A percentile compares a stretch with the other conserved stretches of the same genome.
Conservation (phyloP, 1,140 invertebrate species). For the Drosophila arawakana region DNA sequence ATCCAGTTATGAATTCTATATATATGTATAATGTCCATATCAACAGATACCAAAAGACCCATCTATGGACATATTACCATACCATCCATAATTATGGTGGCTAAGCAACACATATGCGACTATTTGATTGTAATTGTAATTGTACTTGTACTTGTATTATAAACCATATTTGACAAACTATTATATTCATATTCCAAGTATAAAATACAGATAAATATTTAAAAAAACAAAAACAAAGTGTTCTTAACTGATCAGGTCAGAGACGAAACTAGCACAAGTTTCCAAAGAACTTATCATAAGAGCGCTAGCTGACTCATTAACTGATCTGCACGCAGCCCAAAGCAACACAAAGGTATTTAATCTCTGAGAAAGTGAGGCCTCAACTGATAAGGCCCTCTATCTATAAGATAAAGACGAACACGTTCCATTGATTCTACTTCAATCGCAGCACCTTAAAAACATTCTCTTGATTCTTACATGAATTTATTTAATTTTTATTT, state of each 20-base stretch:
- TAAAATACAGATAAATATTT: slow-evolving; percentile 77
- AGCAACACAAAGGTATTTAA: too few relatives aligned
- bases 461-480: slow-evolving; percentile 48
- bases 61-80: slow-evolving; percentile 17
- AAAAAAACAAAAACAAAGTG: slow-evolving; percentile 32
- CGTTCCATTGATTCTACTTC: not conserved
- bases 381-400: not conserved
- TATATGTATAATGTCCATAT: slow-evolving; percentile 48
- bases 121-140: slow-evolving; percentile 80
- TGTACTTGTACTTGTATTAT: slow-evolving; percentile 75
- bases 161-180: slow-evolving; percentile 71
- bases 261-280: too few relatives aligned
- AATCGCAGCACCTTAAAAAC: slow-evolving; percentile 1
- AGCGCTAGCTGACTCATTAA: too few relatives aligned
- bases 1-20: slow-evolving; percentile 15
- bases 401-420: not conserved
- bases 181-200: slow-evolving; percentile 80
- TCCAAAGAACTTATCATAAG: too few relatives aligned
- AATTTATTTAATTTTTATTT: slow-evolving; percentile 83
- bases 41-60: slow-evolving; percentile 29
- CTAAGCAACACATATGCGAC: slow-evolving; percentile 47
- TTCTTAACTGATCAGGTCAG: too few relatives aligned
- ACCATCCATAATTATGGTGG: slow-evolving; percentile 26
- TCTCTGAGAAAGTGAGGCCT: too few relatives aligned
- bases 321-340: too few relatives aligned